phyloP scores from a whole-genome alignment of 2,888 invertebrate species.

The Carabus problematicus region DNA sequence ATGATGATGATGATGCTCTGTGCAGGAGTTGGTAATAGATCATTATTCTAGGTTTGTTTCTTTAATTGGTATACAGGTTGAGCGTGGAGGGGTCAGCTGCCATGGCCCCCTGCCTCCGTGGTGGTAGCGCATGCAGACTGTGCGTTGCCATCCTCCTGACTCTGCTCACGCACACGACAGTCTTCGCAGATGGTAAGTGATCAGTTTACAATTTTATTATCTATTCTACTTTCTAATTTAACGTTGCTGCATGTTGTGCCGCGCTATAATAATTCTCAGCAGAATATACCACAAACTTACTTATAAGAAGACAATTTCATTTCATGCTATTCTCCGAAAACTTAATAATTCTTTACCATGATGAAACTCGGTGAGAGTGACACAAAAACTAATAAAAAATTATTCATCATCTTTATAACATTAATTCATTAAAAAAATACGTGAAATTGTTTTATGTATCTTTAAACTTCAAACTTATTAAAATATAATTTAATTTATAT shows the following conservation, averaged over 20 bases:
- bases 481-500: no score
- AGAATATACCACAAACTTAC: no score
- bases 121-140: constrained; percentile 46
- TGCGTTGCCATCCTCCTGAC: constrained; percentile 51
- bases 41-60: constrained; percentile 27
- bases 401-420: no score
- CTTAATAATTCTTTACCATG: no score
- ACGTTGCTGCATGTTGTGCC: not conserved
- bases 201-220: constrained; percentile 46
- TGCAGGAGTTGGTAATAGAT: constrained; percentile 17
- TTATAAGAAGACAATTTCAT: no score
- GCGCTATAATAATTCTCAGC: not conserved
- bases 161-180: constrained; percentile 55
- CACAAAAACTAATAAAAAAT: no score
- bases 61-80: constrained; percentile 32
- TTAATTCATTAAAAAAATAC: no score
- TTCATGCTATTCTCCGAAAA: no score
- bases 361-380: no score
- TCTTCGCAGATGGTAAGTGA: constrained; percentile 58
- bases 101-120: constrained; percentile 47
- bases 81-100: constrained; percentile 22
- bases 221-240: not conserved
- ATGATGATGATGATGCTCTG: constrained; percentile 2
- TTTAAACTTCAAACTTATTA: no score
- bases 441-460: no score